Base-by-base conservation (phyloP, 2,113 vertebrate genomes). In the Eulacestoma nigropectus region DNA sequence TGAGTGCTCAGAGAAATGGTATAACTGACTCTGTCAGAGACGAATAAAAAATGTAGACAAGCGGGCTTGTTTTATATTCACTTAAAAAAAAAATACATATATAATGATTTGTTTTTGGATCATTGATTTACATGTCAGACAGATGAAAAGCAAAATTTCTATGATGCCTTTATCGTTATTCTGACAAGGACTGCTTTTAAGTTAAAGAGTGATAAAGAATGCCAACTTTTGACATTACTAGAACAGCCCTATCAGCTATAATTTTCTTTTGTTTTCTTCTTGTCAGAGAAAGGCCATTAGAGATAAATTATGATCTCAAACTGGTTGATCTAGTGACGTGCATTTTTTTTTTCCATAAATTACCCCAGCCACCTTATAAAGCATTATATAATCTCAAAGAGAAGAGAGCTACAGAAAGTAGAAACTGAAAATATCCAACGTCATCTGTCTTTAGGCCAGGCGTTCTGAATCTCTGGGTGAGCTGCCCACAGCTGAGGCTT, bases 131-230 rank as follows among this genome's bases (percentile, higher is more conserved):
- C 78, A 91, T 97, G 97, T 96, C 97, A 98, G 91, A 83, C 69
- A 95, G 95, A 98, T 98, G 96, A 98, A 98, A 98, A 97, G 96
- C 93, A 97, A 91, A 94, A 93, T 98, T 97, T 95, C 95, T 94
- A 68, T 97, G 96, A 97, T 90, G 90, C 81, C 89, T 98, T 98
- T 96, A 97, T 97, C 94, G 87, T 97, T 97, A 94, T 92, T 96
- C 93, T 97, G 96, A 97, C 96, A 97, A 93, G 94, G 95, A 82
- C 91, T 96, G 97, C 97, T 97, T 97, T 98, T 94, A 97, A 96
- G 96, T 97, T 97, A 98, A 98, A 98, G 92, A 97, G 93, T 96
- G 84, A 94, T 94, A 96, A 93, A 97, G 94, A 96, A 98, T 97
- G 95, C 87, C 94, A 97, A 93, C 87, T 97, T 97, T 63, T 96